A percentile compares a stretch with the other conserved stretches of the same genome.
phyloP scores from a whole-genome alignment of 2,113 vertebrate species.

The Neogobius melanostomus region DNA sequence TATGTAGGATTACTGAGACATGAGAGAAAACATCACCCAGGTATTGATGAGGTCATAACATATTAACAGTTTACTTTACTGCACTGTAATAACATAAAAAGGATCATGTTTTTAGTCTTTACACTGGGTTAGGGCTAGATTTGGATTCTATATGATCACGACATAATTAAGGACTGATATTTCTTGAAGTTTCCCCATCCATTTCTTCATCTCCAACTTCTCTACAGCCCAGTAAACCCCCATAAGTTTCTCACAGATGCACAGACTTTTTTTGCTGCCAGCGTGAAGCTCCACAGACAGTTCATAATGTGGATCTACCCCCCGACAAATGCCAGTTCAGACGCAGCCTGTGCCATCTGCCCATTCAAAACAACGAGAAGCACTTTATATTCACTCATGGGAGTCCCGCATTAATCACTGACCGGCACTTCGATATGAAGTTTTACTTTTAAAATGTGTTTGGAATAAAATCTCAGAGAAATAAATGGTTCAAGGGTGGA shows the following conservation, averaged over 20 bases:
- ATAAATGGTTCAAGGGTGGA: background rate
- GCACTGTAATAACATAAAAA: too few species aligned
- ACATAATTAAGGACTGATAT: too few species aligned
- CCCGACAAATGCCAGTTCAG: background rate
- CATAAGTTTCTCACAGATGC: background rate
- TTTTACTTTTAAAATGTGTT: background rate
- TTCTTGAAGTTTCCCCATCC: background rate
- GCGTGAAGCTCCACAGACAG: background rate
- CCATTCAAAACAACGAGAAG: background rate
- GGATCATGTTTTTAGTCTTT: too few species aligned
- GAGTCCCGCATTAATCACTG: background rate
- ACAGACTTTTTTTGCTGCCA: background rate
- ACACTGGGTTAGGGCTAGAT: too few species aligned
- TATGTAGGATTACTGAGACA: too few species aligned
- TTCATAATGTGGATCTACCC: background rate
- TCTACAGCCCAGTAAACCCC: background rate
- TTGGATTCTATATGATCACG: too few species aligned
- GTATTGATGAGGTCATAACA: too few species aligned
- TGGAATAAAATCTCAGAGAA: background rate
- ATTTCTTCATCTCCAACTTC: background rate
- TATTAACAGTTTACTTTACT: too few species aligned
- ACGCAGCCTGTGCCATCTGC: background rate
- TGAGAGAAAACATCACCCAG: too few species aligned
- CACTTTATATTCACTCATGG: background rate
- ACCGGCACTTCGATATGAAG: background rate